phyloP scores from a whole-genome alignment of 1,140 invertebrate genomes.

The Wiebesia pumilae region DNA sequence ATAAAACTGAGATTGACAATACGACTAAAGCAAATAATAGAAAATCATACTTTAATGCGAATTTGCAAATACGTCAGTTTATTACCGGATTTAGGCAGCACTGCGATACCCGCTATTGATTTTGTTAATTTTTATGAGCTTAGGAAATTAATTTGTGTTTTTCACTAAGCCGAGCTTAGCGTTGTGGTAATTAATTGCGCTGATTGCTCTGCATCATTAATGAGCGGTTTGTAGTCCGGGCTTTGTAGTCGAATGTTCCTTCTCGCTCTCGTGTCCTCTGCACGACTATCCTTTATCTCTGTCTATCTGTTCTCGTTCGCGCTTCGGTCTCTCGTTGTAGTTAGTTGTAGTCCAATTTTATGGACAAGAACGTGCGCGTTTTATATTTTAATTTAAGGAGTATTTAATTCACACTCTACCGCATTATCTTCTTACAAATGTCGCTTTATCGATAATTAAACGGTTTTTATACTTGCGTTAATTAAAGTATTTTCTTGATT shows the following conservation, averaged over 20 bases:
- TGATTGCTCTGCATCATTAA: slow-evolving; percentile 75
- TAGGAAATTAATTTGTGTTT: slow-evolving; percentile 75
- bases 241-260: slow-evolving; percentile 58
- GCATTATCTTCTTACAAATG: too few species aligned
- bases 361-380: not conserved
- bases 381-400: not conserved
- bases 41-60: not conserved
- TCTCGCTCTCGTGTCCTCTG: slow-evolving; percentile 24
- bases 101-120: not conserved
- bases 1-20: slow-evolving; percentile 15
- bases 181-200: slow-evolving; percentile 75
- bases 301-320: slow-evolving; percentile 40
- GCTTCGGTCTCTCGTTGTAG: slow-evolving; percentile 44
- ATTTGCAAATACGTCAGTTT: not conserved
- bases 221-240: slow-evolving; percentile 69
- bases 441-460: too few species aligned
- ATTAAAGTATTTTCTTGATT: too few species aligned
- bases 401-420: not conserved
- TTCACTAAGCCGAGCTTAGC: slow-evolving; percentile 73
- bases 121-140: slow-evolving; percentile 73
- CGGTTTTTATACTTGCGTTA: too few species aligned
- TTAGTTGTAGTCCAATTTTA: not conserved
- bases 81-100: not conserved
- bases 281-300: too few species aligned
- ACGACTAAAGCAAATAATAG: slow-evolving; percentile 35